Base-by-base conservation (phyloP, 2,113 vertebrate species). In the Hippocampus abdominalis region DNA sequence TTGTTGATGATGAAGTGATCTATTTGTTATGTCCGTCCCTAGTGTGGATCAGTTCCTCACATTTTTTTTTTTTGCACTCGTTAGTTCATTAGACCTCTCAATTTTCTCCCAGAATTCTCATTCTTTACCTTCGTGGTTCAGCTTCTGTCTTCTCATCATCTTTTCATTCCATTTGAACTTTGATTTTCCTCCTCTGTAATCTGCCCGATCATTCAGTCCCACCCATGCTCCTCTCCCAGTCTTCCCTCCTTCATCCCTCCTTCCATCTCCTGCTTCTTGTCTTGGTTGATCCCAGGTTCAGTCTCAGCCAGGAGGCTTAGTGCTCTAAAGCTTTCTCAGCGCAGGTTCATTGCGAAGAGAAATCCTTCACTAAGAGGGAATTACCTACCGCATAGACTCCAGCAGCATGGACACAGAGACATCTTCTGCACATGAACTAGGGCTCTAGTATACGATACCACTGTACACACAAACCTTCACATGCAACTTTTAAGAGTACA, bases 321-420 rank as follows among this genome's bases (percentile, higher is more conserved):
- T 2, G 49, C 73, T 69, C 70, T 85, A 86, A 88, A 88, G 84
- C 86, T 81, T 71, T 80, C 79, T 71, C 78, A 56, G 66, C 10
- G 56, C 84, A 75, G 84, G 80, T 69, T 62, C 49, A 80, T 83
- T 78, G 80, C 76, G 51, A 75, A 59, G 72, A 86, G 81, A 87
- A 82, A 85, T 87, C 85, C 79, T 23, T 48, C 13, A 20, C 81
- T 86, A 81, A 89, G 80, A 80, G 77, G 85, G 86, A 88, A 86
- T 87, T 85, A 87, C 80, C 81, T 60, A 78, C 77, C 71, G 51
- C 82, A 79, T 46, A 27, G 69, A 71, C 62, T 77, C 51, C 68
- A 70, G 51, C 66, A 82, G 46, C 73, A 68, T 70, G 51, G 25
- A 60, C 4, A 42, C 29, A 21, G 12, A 29, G 66, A 66, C 11